Evolutionary conservation across 1,140 invertebrate species (phyloP).

Genomic region (Drosophila sproati): DNA sequence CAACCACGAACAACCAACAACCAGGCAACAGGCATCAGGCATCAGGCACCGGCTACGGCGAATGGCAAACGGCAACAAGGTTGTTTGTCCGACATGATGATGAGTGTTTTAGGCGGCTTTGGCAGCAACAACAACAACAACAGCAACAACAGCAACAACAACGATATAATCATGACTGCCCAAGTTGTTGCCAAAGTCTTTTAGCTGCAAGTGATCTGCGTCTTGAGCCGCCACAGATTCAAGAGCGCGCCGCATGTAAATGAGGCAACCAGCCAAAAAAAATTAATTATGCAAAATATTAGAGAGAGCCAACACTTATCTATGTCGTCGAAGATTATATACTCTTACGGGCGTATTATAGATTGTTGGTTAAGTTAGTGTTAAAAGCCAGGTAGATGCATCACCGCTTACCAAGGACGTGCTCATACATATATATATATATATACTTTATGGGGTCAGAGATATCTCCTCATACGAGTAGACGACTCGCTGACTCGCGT

Average conservation of each 20-base stretch:
- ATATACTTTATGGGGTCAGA: too few species aligned
- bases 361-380: too few species aligned
- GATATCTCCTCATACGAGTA: too few species aligned
- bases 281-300: background rate
- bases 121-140: slow-evolving; percentile 42
- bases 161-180: slow-evolving; percentile 75
- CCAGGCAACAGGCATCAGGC: slow-evolving; percentile 8
- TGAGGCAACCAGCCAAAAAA: slow-evolving; percentile 46
- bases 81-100: slow-evolving; percentile 81
- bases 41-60: slow-evolving; percentile 34
- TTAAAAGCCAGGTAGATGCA: too few species aligned
- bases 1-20: slow-evolving; percentile 10
- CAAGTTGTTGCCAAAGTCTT: slow-evolving; percentile 70
- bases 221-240: slow-evolving; percentile 54
- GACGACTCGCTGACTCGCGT: background rate
- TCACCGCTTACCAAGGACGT: too few species aligned
- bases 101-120: slow-evolving; percentile 77
- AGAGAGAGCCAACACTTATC: background rate
- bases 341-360: background rate
- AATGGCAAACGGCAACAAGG: slow-evolving; percentile 72
- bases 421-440: too few species aligned
- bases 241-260: slow-evolving; percentile 72
- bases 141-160: slow-evolving; percentile 33
- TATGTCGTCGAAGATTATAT: background rate
- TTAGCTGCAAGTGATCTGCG: slow-evolving; percentile 54